Percentiles rank a stretch among this genome's conserved stretches.
Conservation (phyloP, 2,797 vertebrate genomes). For the Odontamblyopus lacepedii region DNA sequence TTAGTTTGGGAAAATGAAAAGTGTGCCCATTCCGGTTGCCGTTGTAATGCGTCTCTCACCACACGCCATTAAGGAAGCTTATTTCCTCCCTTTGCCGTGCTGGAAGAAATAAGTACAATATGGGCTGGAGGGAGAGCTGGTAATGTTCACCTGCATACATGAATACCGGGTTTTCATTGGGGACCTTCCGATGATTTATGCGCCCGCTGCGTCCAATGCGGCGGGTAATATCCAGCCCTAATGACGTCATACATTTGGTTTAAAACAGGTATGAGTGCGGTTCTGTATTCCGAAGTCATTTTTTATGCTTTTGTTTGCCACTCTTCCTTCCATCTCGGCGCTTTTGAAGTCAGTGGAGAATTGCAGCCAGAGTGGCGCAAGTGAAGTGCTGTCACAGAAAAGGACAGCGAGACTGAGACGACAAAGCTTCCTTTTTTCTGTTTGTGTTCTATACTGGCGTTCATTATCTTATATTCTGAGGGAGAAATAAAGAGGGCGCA, state of each 20-base stretch:
- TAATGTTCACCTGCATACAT: conserved; percentile 25
- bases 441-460: conserved; percentile 41
- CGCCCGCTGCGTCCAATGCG: conserved; percentile 3
- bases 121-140: conserved; percentile 11
- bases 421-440: conserved; percentile 53
- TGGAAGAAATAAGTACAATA: conserved; percentile 14
- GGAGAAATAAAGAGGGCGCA: conserved; percentile 22
- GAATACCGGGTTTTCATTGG: conserved; percentile 25
- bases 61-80: conserved; percentile 9
- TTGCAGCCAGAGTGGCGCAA: conserved; percentile 58
- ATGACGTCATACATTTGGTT: conserved; percentile 35
- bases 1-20: conserved; percentile 8
- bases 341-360: conserved; percentile 68
- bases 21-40: conserved; percentile 4
- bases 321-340: conserved; percentile 29
- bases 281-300: conserved; percentile 27
- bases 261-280: conserved; percentile 31
- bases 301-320: conserved; percentile 32
- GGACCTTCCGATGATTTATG: conserved; percentile 25
- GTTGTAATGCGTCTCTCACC: conserved; percentile 13
- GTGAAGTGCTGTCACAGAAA: conserved; percentile 45
- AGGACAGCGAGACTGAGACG: conserved; percentile 50
- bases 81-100: conserved; percentile 12
- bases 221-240: conserved; percentile 27
- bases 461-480: conserved; percentile 55